A percentile compares a stretch with the other conserved stretches of the same genome.
phyloP scores from a whole-genome alignment of 1,140 invertebrate species.

The Diplogasteroides magnus region DNA sequence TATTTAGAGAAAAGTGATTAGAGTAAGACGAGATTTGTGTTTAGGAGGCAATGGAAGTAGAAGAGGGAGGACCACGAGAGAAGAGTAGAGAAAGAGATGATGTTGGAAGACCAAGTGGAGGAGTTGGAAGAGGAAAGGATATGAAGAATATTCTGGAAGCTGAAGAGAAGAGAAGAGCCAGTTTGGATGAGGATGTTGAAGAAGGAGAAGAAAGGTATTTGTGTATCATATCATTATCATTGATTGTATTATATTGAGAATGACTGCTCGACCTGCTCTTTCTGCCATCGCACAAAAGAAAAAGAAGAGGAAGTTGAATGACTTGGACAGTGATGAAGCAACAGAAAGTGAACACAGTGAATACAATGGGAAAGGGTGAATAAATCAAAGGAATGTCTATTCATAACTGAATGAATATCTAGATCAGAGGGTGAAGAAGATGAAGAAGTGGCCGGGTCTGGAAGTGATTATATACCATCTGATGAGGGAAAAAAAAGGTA shows the following conservation, averaged over 20 bases:
- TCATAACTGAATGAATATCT: neutral
- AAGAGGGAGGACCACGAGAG: neutral
- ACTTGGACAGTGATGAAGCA: conserved; percentile 1
- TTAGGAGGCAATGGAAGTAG: neutral
- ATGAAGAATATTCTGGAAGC: conserved; percentile 34
- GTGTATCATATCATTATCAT: too few species aligned
- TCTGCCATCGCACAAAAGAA: neutral
- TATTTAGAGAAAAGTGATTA: conserved; percentile 20
- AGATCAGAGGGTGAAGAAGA: conserved; percentile 7
- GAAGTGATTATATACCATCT: conserved; percentile 12
- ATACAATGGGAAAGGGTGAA: conserved; percentile 16
- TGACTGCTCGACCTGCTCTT: neutral
- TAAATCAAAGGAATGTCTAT: neutral
- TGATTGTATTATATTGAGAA: conserved; percentile 3
- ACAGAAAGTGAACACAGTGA: conserved; percentile 17
- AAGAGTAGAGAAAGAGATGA: conserved; percentile 3
- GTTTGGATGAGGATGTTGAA: conserved; percentile 15
- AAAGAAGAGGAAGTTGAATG: neutral
- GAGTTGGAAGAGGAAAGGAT: conserved; percentile 25
- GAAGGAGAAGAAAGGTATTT: conserved; percentile 12
- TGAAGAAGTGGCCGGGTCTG: conserved; percentile 7
- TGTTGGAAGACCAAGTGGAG: conserved; percentile 14
- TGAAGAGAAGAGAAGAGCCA: conserved; percentile 24
- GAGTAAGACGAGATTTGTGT: conserved; percentile 4
- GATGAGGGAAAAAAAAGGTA: conserved; percentile 7